Evolutionary conservation across 2,888 invertebrate species (phyloP).

Genomic region (Synanthedon vespiformis): DNA sequence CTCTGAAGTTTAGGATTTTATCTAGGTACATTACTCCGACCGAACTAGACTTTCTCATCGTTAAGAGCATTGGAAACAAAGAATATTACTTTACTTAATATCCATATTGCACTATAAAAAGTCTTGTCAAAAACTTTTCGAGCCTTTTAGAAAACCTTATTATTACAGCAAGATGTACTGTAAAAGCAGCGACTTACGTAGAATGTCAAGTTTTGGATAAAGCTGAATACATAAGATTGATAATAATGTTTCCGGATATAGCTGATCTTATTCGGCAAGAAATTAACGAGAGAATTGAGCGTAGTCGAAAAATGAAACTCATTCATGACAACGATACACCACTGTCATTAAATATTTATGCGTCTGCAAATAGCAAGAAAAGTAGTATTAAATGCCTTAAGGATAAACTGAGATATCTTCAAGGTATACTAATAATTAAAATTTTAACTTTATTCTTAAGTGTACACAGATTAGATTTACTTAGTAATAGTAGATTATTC

Average conservation of each 20-base stretch:
- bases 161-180: slow-evolving; percentile 55
- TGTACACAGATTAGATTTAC: no score
- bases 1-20: no score
- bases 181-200: slow-evolving; percentile 64
- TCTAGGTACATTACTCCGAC: no score
- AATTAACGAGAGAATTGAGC: slow-evolving; percentile 36
- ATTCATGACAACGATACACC: slow-evolving; percentile 17
- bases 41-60: no score
- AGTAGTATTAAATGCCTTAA: slow-evolving; percentile 64
- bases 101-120: no score
- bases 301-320: slow-evolving; percentile 28
- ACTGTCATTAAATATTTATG: slow-evolving; percentile 50
- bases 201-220: slow-evolving; percentile 66
- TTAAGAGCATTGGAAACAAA: no score
- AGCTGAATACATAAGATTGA: slow-evolving; percentile 55
- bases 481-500: no score
- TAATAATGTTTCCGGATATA: slow-evolving; percentile 59
- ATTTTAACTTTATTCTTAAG: no score
- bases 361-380: slow-evolving; percentile 52
- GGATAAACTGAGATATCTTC: slow-evolving; percentile 52
- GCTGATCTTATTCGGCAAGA: slow-evolving; percentile 37
- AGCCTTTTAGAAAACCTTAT: no score
- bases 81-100: no score
- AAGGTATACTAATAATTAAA: slow-evolving; percentile 26
- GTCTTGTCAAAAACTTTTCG: no score